phyloP scores from a whole-genome alignment of 2,888 invertebrate species.

The Heliconius hortense region DNA sequence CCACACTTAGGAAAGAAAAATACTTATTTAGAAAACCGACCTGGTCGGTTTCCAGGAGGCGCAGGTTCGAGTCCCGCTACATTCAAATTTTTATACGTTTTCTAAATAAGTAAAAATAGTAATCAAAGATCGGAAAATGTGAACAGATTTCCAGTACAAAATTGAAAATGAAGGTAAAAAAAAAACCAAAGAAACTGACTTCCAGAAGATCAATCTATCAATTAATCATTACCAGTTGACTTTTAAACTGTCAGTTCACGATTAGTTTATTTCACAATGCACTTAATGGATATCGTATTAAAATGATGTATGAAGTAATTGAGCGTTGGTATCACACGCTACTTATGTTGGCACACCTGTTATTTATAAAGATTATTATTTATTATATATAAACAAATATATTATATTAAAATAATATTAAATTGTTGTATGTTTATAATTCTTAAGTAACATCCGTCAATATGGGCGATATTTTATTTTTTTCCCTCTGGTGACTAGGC shows the following conservation, averaged over 20 bases:
- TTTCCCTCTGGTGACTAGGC: no score
- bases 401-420: background rate
- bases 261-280: background rate
- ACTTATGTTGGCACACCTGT: constrained; percentile 6
- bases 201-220: background rate
- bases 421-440: background rate
- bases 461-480: no score
- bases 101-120: no score
- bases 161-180: no score
- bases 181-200: background rate
- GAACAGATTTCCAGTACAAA: no score
- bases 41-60: no score
- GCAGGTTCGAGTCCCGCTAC: no score
- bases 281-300: constrained; percentile 10
- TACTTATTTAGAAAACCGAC: no score
- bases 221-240: background rate
- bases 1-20: no score
- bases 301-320: constrained; percentile 4
- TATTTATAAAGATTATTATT: background rate
- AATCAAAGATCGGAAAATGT: no score
- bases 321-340: background rate
- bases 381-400: background rate
- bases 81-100: no score
- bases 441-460: background rate
- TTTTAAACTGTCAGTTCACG: background rate